Base-by-base conservation (phyloP, 1,140 invertebrate species). In the Amphibalanus amphitrite region DNA sequence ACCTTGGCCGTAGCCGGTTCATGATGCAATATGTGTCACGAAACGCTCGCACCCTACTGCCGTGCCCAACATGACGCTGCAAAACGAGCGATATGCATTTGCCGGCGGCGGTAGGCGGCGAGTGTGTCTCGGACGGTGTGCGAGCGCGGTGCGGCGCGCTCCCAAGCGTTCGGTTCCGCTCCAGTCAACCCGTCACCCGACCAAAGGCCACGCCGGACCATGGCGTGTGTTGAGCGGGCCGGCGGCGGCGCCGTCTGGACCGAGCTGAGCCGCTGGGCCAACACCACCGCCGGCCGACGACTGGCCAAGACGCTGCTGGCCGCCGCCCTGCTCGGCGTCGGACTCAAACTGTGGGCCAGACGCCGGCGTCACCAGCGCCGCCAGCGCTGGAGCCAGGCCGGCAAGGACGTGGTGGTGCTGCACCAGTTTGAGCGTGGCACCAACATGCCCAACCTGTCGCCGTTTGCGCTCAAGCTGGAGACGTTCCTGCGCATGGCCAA, bases 401-500 rank as follows among this genome's bases (percentile, higher is more conserved):
- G 70, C 3, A 71, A 76, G 33, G 74, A 75, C 59, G 74, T 76
- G 0, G 76, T 77, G 1, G 70, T 77, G 0, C 67, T 76, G 17
- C 76, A 77, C 65, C 69, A 71, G n/a, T 69, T 73, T 28, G n/a
- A 40, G 8, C 69, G 75, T 67, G 76, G 74, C 29, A 70, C 69
- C 59, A 30, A 72, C 13, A 33, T 73, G n/a, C 78, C 78, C 0
- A 78, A 71, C 70, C 40, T 74, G 23, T 78, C 77, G 0, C 77
- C 78, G 0, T 78, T 79, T 71, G 75, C 74, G 0, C 29, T 79
- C 6, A 79, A 79, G 72, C 67, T 79, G 29, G 75, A 78, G 71
- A 78, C 78, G 13, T 79, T 76, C 69, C 72, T 79, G 3, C 70
- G 78, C 29, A 78, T 79, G 77, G 76, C 76, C 4, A 74, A 75